These are phyloP conservation scores for Danio aesculapii DNA, from an alignment of 2,797 vertebrate genomes.

Conservation along the genomic window DNA sequence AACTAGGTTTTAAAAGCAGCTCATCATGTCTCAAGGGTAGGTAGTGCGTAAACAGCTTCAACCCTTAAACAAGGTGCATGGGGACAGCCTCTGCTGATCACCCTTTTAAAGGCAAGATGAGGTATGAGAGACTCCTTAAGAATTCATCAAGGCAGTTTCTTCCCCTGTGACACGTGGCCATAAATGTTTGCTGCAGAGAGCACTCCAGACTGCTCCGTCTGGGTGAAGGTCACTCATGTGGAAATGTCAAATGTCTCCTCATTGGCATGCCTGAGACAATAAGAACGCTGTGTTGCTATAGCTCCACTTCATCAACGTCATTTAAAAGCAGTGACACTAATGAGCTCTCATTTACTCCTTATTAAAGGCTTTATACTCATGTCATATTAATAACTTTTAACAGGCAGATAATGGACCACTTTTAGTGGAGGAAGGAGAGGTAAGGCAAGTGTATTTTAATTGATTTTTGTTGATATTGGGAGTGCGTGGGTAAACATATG, in stretches of 20 bases:
- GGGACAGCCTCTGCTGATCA: constrained; percentile 37
- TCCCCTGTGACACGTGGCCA: constrained; percentile 27
- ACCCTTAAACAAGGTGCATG: constrained; percentile 32
- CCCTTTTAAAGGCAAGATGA: constrained; percentile 36
- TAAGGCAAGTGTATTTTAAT: constrained; percentile 13
- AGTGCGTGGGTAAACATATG: constrained; percentile 12
- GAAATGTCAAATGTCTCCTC: constrained; percentile 47
- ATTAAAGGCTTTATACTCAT: constrained; percentile 17
- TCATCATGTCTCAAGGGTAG: constrained; percentile 35
- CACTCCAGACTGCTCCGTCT: constrained; percentile 38
- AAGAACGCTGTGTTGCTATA: not conserved
- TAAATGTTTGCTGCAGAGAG: constrained; percentile 36
- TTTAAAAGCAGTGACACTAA: constrained; percentile 39
- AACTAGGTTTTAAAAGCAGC: constrained; percentile 28
- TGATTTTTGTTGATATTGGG: constrained; percentile 24
- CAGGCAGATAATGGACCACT: not conserved
- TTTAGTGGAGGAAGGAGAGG: not conserved
- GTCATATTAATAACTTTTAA: constrained; percentile 29
- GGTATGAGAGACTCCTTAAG: constrained; percentile 39
- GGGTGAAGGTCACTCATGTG: constrained; percentile 48
- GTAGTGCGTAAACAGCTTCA: constrained; percentile 40
- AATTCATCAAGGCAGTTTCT: constrained; percentile 48
- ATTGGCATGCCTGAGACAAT: constrained; percentile 37
- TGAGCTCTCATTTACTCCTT: constrained; percentile 30
- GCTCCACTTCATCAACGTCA: constrained; percentile 31